Base-by-base conservation (phyloP, 2,113 vertebrate genomes). In the Eulacestoma nigropectus region DNA sequence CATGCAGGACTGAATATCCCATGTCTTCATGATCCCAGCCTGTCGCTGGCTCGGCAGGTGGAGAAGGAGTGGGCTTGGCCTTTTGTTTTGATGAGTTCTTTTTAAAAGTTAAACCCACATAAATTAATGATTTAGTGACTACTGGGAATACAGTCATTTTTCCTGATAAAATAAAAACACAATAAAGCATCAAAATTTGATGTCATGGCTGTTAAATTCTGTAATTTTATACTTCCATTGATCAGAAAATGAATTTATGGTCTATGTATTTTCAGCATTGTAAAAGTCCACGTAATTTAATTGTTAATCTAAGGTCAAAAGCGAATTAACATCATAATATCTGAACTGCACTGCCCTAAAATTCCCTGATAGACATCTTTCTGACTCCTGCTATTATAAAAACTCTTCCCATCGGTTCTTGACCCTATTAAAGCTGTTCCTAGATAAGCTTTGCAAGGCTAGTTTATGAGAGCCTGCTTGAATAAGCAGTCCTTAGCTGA, bases 291-390 rank as follows among this genome's bases (percentile, higher is more conserved):
- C 2, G 0, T 87, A 87, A 95, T 95, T 93, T 81, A 93, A 95
- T 92, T 89, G 73, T 56, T 93, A 78, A 77, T 87, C 64, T 87
- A 75, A 89, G 80, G 79, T 89, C 86, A 95, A 72, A 93, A 87
- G 52, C 5, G 2, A 59, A 86, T 80, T 74, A 87, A 8, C 72
- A 63, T 78, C 69, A 59, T 70, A 62, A 52, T 75, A 74, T 50
- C 75, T 81, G 79, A 90, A 67, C 39, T 81, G 42, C n/a, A 59
- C 11, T 67, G 76, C 65, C 64, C 76, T 81, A 33, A 90, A 92
- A 70, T 94, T 68, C 68, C 93, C 63, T 41, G 46, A 49, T 27
- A 49, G 63, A 19, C 50, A 62, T 89, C 55, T 35, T 79, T 72
- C 39, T 69, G 68, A 37, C 33, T 89, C 42, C 35, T 91, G 53